A percentile compares a stretch with the other conserved stretches of the same genome.
These are phyloP conservation scores for Morone saxatilis DNA, from an alignment of 2,113 vertebrate species.

Conservation along the genomic window DNA sequence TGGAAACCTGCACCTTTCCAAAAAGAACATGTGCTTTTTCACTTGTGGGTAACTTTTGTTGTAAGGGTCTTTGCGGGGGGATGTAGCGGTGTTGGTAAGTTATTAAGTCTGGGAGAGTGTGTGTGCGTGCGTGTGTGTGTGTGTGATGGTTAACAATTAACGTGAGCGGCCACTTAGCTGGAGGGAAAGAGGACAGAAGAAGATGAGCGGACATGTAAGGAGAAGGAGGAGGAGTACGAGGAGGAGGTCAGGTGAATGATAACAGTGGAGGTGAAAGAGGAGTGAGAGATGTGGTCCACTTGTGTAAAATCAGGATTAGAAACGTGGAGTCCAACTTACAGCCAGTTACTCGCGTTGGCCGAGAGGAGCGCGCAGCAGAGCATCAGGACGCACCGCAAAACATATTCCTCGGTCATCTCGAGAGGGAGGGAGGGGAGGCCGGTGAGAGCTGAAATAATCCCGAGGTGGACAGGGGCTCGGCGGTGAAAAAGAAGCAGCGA, in stretches of 20 bases:
- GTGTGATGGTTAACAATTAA: constrained; percentile 74
- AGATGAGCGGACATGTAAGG: constrained; percentile 38
- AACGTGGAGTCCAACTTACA: constrained; percentile 88
- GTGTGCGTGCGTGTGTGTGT: background rate
- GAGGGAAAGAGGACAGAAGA: constrained; percentile 13
- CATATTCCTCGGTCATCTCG: constrained; percentile 92
- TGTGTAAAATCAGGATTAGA: background rate
- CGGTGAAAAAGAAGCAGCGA: background rate
- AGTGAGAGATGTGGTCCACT: background rate
- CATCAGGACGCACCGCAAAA: constrained; percentile 93
- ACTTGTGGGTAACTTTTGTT: background rate
- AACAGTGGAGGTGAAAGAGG: background rate
- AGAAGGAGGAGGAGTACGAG: constrained; percentile 5
- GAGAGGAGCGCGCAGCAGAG: constrained; percentile 95
- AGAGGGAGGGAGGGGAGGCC: constrained; percentile 23
- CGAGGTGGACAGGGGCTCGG: constrained; percentile 27
- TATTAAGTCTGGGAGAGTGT: constrained; percentile 55
- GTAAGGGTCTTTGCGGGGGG: constrained; percentile 7
- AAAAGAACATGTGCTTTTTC: background rate
- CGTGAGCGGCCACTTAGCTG: constrained; percentile 35
- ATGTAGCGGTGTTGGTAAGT: constrained; percentile 39
- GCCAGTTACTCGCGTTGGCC: constrained; percentile 97
- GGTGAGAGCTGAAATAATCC: constrained; percentile 73
- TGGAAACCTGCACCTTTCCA: constrained; percentile 1
- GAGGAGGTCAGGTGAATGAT: constrained; percentile 43